Evolutionary conservation across 1,140 invertebrate species (phyloP).

Genomic region (Chironomus striatipennis): DNA sequence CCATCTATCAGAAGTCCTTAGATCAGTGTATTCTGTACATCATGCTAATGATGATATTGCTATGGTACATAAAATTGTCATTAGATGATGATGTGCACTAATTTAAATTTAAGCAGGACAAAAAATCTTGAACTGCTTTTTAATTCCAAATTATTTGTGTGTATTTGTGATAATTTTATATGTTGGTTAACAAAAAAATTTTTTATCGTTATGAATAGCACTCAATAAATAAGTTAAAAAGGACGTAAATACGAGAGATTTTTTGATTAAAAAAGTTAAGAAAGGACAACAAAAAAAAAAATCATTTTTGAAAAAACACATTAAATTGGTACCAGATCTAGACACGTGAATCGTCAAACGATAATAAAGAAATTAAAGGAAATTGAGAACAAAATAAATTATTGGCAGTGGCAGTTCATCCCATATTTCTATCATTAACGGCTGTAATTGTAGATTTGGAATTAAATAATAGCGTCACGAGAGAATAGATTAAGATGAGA

Average conservation of each 20-base stretch:
- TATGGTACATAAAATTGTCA: not conserved
- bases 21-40: not conserved
- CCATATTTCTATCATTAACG: constrained; percentile 27
- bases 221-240: not conserved
- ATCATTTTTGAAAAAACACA: not conserved
- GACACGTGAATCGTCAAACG: not conserved
- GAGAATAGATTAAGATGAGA: not conserved
- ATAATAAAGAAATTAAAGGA: not conserved
- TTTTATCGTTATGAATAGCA: not conserved
- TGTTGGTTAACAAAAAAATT: not conserved
- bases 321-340: not conserved
- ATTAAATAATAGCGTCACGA: constrained; percentile 14
- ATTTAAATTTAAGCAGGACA: not conserved
- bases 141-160: not conserved
- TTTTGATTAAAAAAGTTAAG: not conserved
- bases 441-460: not conserved
- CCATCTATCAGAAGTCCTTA: too few species aligned
- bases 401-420: constrained; percentile 35
- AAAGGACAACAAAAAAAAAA: not conserved
- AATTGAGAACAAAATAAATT: constrained; percentile 22
- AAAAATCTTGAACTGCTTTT: not conserved
- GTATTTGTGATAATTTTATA: too few species aligned
- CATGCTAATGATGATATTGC: not conserved
- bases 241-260: not conserved
- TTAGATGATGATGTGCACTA: not conserved